These are phyloP conservation scores for Steromphala cineraria DNA, from an alignment of 2,888 invertebrate genomes.

Conservation along the genomic window DNA sequence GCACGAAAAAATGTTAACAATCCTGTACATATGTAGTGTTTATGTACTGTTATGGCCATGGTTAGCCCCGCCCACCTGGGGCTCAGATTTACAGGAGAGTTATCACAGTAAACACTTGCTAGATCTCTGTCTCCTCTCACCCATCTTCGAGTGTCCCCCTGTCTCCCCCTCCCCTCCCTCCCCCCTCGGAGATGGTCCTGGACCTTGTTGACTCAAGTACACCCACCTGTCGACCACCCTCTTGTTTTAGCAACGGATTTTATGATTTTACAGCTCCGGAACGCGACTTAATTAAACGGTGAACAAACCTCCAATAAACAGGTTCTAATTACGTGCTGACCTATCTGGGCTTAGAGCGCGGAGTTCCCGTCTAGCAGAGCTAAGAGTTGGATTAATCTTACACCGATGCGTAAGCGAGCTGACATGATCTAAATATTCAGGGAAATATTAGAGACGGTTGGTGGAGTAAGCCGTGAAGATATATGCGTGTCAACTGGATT, in stretches of 20 bases:
- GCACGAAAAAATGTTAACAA: too few relatives aligned
- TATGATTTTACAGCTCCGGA: not conserved
- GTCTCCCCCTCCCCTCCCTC: not conserved
- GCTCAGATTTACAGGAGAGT: not conserved
- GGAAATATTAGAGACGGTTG: too few relatives aligned
- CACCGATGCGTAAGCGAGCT: too few relatives aligned
- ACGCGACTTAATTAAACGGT: constrained; percentile 2
- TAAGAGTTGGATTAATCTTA: too few relatives aligned
- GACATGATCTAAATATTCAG: too few relatives aligned
- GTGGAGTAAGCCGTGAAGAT: too few relatives aligned
- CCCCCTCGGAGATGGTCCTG: not conserved
- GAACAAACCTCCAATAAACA: not conserved
- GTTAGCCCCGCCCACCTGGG: not conserved
- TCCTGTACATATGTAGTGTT: too few relatives aligned
- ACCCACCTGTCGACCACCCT: not conserved
- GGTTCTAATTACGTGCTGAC: not conserved
- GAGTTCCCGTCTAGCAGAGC: too few relatives aligned
- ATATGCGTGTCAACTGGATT: too few relatives aligned
- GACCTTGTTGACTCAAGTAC: not conserved
- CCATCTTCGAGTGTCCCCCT: not conserved
- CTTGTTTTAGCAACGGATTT: not conserved
- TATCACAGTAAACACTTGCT: not conserved
- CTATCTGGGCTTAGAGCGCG: not conserved
- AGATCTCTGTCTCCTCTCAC: not conserved
- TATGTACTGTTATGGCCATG: too few relatives aligned